These are phyloP conservation scores for Recurvirostra avosetta DNA, from an alignment of 2,113 vertebrate genomes.

Conservation along the genomic window DNA sequence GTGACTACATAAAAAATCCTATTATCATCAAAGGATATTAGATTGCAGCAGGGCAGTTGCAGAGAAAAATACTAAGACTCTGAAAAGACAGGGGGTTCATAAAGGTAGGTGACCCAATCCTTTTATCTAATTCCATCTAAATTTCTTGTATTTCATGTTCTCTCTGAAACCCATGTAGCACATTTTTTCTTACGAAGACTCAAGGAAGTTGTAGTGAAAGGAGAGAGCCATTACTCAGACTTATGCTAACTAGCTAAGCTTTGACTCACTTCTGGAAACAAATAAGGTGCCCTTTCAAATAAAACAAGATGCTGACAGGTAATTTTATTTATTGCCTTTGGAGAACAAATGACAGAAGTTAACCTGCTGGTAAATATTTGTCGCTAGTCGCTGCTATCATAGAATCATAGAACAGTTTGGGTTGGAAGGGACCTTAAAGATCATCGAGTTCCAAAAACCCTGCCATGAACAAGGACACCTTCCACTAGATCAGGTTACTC, in stretches of 20 bases:
- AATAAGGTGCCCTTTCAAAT: background rate
- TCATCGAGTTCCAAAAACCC: background rate
- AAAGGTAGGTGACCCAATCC: background rate
- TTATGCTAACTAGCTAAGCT: background rate
- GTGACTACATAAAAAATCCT: background rate
- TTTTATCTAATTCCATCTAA: background rate
- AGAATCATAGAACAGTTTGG: background rate
- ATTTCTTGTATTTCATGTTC: background rate
- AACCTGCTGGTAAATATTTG: background rate
- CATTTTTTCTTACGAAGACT: background rate
- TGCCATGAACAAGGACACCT: background rate
- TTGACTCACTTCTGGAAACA: background rate
- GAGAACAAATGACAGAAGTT: background rate
- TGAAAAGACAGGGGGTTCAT: background rate
- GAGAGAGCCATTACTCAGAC: background rate
- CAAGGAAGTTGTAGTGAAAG: background rate
- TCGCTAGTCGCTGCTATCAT: background rate
- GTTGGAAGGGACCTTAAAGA: background rate
- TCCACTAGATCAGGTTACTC: background rate
- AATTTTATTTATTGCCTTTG: background rate
- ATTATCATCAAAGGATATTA: background rate
- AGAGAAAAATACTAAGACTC: background rate
- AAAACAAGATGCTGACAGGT: background rate
- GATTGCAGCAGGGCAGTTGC: background rate
- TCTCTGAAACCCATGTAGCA: background rate